Evolutionary conservation across 1,140 invertebrate species (phyloP).

Genomic region (Drosophila pruinosa): DNA sequence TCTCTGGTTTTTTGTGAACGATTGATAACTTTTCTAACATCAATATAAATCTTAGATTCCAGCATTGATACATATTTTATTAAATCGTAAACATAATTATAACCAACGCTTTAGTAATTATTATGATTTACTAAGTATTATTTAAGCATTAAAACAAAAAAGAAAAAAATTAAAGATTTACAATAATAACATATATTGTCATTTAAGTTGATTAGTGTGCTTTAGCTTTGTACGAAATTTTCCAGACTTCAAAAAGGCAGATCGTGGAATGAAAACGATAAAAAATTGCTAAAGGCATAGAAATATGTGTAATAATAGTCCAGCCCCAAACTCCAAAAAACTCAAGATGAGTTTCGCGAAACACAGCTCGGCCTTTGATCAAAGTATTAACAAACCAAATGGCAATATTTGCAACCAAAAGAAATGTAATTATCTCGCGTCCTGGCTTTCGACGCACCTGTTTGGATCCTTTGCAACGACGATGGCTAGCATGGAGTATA

Average conservation of each 20-base stretch:
- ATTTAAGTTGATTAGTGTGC: constrained; percentile 51
- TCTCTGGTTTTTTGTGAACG: no score
- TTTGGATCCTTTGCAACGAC: constrained; percentile 85
- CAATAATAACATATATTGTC: neutral
- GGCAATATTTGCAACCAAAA: constrained; percentile 92
- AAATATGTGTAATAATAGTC: constrained; percentile 94
- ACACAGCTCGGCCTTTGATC: constrained; percentile 92
- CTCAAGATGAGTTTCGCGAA: constrained; percentile 89
- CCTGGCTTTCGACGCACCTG: constrained; percentile 89
- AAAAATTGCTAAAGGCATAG: constrained; percentile 93
- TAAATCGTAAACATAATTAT: no score
- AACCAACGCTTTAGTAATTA: no score
- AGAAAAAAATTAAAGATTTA: neutral
- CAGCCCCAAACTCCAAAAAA: constrained; percentile 93
- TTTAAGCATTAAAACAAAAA: no score
- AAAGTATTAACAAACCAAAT: constrained; percentile 94
- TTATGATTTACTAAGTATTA: no score
- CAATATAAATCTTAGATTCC: no score
- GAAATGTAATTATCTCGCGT: constrained; percentile 91
- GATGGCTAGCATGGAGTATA: constrained; percentile 92
- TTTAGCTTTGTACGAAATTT: constrained; percentile 91
- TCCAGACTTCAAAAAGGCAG: constrained; percentile 98
- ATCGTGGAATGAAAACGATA: constrained; percentile 97
- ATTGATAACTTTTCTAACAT: no score
- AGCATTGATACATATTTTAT: no score